Evolutionary conservation across 1,140 invertebrate genomes (phyloP), one percentile per base, ranked within the genome.

Genomic region (Carposina sasakii): DNA sequence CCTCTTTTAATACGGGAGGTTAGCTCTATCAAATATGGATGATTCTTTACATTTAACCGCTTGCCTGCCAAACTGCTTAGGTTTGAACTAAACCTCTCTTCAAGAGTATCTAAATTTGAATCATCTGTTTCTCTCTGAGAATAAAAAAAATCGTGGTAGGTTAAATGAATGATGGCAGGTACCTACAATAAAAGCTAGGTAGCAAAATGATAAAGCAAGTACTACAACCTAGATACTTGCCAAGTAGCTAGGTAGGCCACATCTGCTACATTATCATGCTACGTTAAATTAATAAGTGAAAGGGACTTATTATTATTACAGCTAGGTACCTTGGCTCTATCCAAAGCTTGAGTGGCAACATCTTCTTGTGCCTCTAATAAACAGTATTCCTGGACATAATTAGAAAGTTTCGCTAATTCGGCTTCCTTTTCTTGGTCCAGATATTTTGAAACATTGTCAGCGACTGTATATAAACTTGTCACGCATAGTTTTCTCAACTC

Each of bases 391-490:
- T 65, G 46, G 0, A 81, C 60, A 47, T 53, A 68, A 13, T 40
- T 50, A 31, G 63, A 71, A 1, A 82, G 49, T 51, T 68, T 72
- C 15, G 40, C 45, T 44, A 71, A 67, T 52, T 77, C 64, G 6
- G 43, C 44, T 34, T 71, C 61, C 34, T 65, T 70, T 33, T 71
- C 65, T 0, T 49, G 43, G 16, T 77, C 61, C 30, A 78, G 45
- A 65, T 81, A 78, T 57, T 76, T 76, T 4, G 57, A 60, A 16
- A 78, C 51, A 45, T 81, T 76, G n/a, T 81, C 70, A 0, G 73
- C 63, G 50, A 69, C 72, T 26, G 59, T 54, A 41, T 72, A 71
- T 4, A 82, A 61, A 46, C 66, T 76, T 4, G 54, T 62, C 4
- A 79, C 54, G 46, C 70, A 82, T 43, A 73, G 61, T 56, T 74